phyloP scores from a whole-genome alignment of 1,140 invertebrate species.

The Aphelenchoides avenae region DNA sequence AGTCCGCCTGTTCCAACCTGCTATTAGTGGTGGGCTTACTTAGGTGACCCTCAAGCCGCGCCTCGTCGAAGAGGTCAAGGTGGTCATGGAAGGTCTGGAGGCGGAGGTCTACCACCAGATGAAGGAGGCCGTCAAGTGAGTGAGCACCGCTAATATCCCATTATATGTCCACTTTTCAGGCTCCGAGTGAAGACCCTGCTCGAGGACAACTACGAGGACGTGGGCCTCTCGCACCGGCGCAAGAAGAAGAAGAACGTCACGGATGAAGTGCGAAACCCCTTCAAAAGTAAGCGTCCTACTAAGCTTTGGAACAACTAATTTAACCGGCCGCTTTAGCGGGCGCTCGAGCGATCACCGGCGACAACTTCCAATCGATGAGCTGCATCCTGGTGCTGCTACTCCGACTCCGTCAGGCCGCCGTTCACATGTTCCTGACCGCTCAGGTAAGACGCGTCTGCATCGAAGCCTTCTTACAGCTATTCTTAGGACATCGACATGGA shows the following conservation, averaged over 20 bases:
- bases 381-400: conserved; percentile 45
- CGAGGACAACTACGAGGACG: conserved; percentile 26
- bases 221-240: conserved; percentile 2
- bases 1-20: not conserved
- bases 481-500: conserved; percentile 50
- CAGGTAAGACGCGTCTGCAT: conserved; percentile 21
- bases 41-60: conserved; percentile 30
- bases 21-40: not conserved
- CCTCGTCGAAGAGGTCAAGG: conserved; percentile 30
- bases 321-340: conserved; percentile 18
- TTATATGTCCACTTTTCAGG: conserved; percentile 22
- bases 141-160: not conserved
- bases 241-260: not conserved
- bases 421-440: conserved; percentile 44
- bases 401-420: conserved; percentile 51
- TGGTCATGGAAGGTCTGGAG: conserved; percentile 40
- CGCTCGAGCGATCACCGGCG: conserved; percentile 30
- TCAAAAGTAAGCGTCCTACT: conserved; percentile 26
- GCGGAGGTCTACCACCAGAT: conserved; percentile 39
- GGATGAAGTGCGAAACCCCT: conserved; percentile 39
- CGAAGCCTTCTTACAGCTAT: conserved; percentile 13
- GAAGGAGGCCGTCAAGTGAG: conserved; percentile 47
- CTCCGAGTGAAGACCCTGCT: conserved; percentile 36
- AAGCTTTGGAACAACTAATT: not conserved
- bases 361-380: conserved; percentile 42